Percentiles rank a stretch among this genome's conserved stretches.
These are phyloP conservation scores for Sitophilus oryzae DNA, from an alignment of 1,140 invertebrate genomes.

Conservation along the genomic window DNA sequence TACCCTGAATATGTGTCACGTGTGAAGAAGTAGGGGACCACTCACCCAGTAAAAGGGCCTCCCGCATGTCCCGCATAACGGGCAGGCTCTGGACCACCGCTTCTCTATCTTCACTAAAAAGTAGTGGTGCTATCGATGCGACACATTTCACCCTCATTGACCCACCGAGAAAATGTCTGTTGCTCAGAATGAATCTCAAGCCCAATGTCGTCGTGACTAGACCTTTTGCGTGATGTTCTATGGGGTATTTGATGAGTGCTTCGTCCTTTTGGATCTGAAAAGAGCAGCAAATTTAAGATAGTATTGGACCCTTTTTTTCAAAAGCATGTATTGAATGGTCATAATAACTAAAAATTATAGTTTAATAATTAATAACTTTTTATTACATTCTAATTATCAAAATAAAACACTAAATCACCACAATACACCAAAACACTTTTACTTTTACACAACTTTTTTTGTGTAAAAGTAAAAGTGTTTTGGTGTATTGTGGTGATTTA, in stretches of 20 bases:
- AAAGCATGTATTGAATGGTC: too few relatives aligned
- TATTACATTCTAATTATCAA: too few relatives aligned
- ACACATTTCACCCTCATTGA: slow-evolving; percentile 55
- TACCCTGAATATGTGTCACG: slow-evolving; percentile 6
- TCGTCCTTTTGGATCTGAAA: slow-evolving; percentile 47
- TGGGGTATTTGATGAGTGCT: slow-evolving; percentile 48
- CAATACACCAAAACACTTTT: too few relatives aligned
- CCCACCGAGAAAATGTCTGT: slow-evolving; percentile 50
- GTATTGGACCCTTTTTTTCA: too few relatives aligned
- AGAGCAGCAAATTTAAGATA: too few relatives aligned
- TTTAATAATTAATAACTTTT: too few relatives aligned
- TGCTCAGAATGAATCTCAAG: slow-evolving; percentile 47
- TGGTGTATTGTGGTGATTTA: too few relatives aligned
- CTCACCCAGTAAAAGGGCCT: slow-evolving; percentile 53
- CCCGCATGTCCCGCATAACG: slow-evolving; percentile 51
- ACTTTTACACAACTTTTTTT: too few relatives aligned
- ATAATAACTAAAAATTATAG: too few relatives aligned
- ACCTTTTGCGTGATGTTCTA: slow-evolving; percentile 49
- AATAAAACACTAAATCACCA: too few relatives aligned
- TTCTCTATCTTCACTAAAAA: slow-evolving; percentile 52
- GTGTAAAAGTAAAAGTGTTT: too few relatives aligned
- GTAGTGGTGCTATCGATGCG: slow-evolving; percentile 52
- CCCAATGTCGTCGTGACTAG: slow-evolving; percentile 52
- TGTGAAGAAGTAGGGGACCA: slow-evolving; percentile 3
- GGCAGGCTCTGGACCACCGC: slow-evolving; percentile 50